Base-by-base conservation (phyloP, 2,113 vertebrate genomes). In the Embiotoca jacksoni region DNA sequence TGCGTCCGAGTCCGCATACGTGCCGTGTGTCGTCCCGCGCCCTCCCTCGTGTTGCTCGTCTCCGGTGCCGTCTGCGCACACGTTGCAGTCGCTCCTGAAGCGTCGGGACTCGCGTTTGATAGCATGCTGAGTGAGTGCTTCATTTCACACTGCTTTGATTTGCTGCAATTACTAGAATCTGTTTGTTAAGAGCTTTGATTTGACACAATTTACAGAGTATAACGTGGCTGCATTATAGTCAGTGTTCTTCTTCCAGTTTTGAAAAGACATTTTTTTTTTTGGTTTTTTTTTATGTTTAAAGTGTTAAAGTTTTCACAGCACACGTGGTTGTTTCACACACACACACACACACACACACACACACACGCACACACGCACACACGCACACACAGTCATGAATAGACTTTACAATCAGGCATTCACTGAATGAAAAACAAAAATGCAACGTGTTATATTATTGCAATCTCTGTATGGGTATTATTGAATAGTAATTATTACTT, bases 141-240 rank as follows among this genome's bases (percentile, higher is more conserved):
- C 49, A 88, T 87, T 92, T 92, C 89, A 91, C 86, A 65, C 68
- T 71, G 87, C 88, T 90, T 87, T 89, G 92, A 85, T 92, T 92
- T 92, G 84, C 80, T 88, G 84, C 88, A 85, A 69, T 86, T 88
- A 88, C 76, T 81, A 85, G 81, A 91, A 85, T 82, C 79, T 83
- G 77, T 88, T 89, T 83, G 80, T 80, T 88, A 62, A 83, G 76
- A 77, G 87, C 84, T 84, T 89, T 85, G 83, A 82, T 92, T 92
- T 92, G 90, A 91, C 83, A 83, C 89, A 86, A 83, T 83, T 89
- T 83, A 82, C 53, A 69, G 63, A 88, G 72, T 82, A 80, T 87
- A 69, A 87, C 78, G 83, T 83, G 80, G 72, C 85, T 83, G 81
- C 88, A 78, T 86, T 88, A 76, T 85, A 90, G 73, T 88, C 57